Evolutionary conservation across 2,797 vertebrate genomes (phyloP), one percentile per base, ranked within the genome.

Genomic region (Babyrousa celebensis): DNA sequence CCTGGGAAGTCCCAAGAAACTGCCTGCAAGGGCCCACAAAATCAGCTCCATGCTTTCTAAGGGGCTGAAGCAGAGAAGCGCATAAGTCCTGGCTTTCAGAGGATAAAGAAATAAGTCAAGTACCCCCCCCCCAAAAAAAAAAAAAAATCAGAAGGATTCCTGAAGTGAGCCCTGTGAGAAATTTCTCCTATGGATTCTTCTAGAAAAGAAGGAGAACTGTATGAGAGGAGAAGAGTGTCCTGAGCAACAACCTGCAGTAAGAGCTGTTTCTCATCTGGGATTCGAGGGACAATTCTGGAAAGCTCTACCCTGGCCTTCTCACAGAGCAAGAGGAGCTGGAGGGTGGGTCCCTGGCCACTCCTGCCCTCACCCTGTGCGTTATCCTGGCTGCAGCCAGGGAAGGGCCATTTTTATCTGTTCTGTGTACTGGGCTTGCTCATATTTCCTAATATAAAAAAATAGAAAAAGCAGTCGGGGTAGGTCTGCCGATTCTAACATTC

Each of bases 361-460:
- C 20, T 3, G 0, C 2, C 65, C n/a, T 54, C 29, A 9, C 60
- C 56, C 54, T 1, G 6, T 5, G 21, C 12, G 3, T 67, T 20
- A 58, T 23, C 40, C n/a, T 6, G 74, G 16, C 71, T 70, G 36
- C 80, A 23, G 5, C 20, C 71, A 43, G 60, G 58, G 58, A 92
- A 79, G 65, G 11, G 60, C 70, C 36, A 20, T 54, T 96, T 86
- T 84, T 21, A 87, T 85, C 87, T 92, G 60, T 32, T 60, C 6
- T 15, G 18, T 25, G 23, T 8, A 32, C 56, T 75, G 68, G 80
- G 71, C 65, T 56, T 70, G 14, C 54, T 80, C 17, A 12, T 48
- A 36, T 60, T 29, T 72, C 67, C 90, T 92, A 62, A 74, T 89
- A 52, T 48, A 65, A 86, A 96, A 43, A 29, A 52, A 23, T 43